Evolutionary conservation across 2,797 vertebrate genomes (phyloP).

Genomic region (Gephyroberyx darwinii): DNA sequence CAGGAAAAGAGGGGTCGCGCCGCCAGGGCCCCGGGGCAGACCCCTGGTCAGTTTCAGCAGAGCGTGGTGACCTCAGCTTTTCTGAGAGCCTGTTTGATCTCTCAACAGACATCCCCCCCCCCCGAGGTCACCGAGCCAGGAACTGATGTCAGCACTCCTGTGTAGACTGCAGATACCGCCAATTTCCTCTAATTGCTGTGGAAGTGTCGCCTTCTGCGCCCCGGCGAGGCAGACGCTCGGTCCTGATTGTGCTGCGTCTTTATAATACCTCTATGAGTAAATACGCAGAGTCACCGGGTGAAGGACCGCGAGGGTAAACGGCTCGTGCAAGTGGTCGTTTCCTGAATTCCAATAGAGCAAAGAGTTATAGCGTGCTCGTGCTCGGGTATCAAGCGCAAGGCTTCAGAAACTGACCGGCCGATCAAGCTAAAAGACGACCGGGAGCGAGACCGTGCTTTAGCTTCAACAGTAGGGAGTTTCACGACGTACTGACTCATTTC

Average conservation of each 20-base stretch:
- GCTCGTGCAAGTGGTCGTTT: constrained; percentile 71
- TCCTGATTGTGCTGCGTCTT: constrained; percentile 53
- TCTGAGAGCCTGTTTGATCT: constrained; percentile 71
- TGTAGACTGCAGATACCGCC: constrained; percentile 61
- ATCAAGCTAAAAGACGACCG: constrained; percentile 33
- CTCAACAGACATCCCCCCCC: constrained; percentile 60
- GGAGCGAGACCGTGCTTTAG: background rate
- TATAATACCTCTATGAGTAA: constrained; percentile 55
- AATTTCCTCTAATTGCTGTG: constrained; percentile 73
- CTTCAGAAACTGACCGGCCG: constrained; percentile 37
- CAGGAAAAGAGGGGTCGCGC: constrained; percentile 63
- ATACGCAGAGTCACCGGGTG: constrained; percentile 48
- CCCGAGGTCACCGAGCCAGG: constrained; percentile 65
- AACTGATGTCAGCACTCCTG: constrained; percentile 74
- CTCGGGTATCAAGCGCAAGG: constrained; percentile 44
- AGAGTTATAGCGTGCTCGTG: constrained; percentile 64
- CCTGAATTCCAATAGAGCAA: constrained; percentile 62
- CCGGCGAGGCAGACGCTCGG: constrained; percentile 67
- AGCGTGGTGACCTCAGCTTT: constrained; percentile 64
- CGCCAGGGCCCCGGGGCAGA: constrained; percentile 37
- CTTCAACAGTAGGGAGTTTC: background rate
- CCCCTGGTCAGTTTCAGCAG: constrained; percentile 74
- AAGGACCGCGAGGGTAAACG: constrained; percentile 59
- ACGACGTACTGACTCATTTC: background rate
- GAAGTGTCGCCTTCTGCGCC: constrained; percentile 71